Conservation (phyloP, 1,140 invertebrate species). For the Habropoda laboriosa region DNA sequence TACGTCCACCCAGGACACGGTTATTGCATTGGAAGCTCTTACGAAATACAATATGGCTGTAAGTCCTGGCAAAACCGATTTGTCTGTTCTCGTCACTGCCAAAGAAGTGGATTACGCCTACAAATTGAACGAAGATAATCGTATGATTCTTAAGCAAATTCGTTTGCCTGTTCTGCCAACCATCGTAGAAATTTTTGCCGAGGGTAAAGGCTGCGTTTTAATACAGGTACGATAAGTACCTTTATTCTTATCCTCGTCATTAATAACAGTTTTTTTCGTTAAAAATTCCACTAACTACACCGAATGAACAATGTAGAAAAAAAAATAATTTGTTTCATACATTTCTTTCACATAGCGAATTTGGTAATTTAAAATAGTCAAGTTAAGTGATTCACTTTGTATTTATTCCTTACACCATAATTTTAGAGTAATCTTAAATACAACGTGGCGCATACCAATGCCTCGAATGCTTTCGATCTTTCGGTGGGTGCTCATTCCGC, state of each 20-base stretch:
- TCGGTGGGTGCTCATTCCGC: slow-evolving; percentile 70
- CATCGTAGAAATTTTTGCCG: slow-evolving; percentile 79
- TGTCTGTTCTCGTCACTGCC: slow-evolving; percentile 76
- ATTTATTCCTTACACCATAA: background rate
- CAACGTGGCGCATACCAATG: slow-evolving; percentile 77
- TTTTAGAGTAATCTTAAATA: slow-evolving; percentile 82
- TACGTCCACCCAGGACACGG: slow-evolving; percentile 87
- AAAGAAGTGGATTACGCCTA: slow-evolving; percentile 74
- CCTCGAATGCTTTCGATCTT: slow-evolving; percentile 79
- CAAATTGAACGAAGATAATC: slow-evolving; percentile 78
- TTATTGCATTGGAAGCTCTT: slow-evolving; percentile 86
- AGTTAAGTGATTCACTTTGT: too few relatives aligned
- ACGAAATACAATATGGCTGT: slow-evolving; percentile 83
- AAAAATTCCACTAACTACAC: too few relatives aligned
- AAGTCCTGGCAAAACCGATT: slow-evolving; percentile 72
- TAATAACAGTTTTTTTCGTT: too few relatives aligned
- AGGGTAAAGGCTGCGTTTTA: slow-evolving; percentile 85
- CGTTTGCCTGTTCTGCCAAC: slow-evolving; percentile 80
- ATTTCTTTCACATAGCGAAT: too few relatives aligned
- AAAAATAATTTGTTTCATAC: too few relatives aligned
- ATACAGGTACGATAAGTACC: slow-evolving; percentile 79
- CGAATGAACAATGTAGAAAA: too few relatives aligned
- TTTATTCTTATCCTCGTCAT: background rate
- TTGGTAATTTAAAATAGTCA: too few relatives aligned
- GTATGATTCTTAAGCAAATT: slow-evolving; percentile 77